phyloP scores from a whole-genome alignment of 2,888 invertebrate genomes.

The Eupithecia insigniata region DNA sequence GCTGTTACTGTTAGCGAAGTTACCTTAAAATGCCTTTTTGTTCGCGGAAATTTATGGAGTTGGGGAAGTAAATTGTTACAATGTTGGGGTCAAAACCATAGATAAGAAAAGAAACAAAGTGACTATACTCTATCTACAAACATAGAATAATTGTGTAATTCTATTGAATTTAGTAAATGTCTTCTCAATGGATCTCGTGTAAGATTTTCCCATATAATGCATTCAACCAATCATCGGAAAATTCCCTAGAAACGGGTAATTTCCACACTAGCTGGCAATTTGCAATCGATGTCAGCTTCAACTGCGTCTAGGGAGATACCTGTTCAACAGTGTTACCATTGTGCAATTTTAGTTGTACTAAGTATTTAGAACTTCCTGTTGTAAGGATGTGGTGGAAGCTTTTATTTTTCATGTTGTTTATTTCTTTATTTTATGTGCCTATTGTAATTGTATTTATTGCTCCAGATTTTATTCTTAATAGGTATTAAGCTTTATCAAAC shows the following conservation, averaged over 20 bases:
- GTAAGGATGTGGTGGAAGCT: not conserved
- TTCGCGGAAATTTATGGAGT: constrained; percentile 15
- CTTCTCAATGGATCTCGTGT: not conserved
- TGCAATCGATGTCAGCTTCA: constrained; percentile 36
- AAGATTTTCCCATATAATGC: constrained; percentile 11
- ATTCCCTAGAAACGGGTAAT: constrained; percentile 28
- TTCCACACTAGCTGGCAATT: constrained; percentile 27
- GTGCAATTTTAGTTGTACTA: constrained; percentile 3
- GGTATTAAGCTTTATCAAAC: not conserved
- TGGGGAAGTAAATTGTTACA: not conserved
- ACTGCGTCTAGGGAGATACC: constrained; percentile 30
- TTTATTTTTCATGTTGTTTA: not conserved
- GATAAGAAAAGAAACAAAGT: not conserved
- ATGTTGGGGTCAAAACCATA: constrained; percentile 3
- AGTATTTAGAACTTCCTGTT: not conserved
- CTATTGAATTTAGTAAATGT: not conserved
- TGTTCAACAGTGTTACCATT: constrained; percentile 14
- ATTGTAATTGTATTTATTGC: not conserved
- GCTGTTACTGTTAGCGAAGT: constrained; percentile 29
- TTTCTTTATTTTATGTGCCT: not conserved
- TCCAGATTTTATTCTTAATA: not conserved
- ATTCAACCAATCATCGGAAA: constrained; percentile 19
- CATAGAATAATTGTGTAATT: not conserved
- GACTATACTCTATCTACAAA: not conserved
- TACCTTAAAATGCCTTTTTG: constrained; percentile 27